These are phyloP conservation scores for Triplophysa bombifrons DNA, from an alignment of 2,797 vertebrate species.

Conservation along the genomic window DNA sequence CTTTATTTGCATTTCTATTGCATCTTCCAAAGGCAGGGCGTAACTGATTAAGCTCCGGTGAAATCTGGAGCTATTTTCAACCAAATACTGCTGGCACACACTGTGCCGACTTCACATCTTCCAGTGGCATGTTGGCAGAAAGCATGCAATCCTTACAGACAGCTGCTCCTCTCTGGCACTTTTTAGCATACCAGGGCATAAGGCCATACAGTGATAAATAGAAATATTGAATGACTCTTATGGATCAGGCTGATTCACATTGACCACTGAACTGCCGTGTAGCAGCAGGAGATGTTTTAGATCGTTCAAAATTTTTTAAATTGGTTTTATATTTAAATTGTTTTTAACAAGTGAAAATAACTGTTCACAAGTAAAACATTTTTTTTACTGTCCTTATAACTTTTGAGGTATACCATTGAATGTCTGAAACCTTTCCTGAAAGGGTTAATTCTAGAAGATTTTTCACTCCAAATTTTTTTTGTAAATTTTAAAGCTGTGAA, in stretches of 20 bases:
- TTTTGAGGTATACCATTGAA: background rate
- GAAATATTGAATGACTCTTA: conserved; percentile 83
- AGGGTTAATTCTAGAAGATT: background rate
- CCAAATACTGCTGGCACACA: conserved; percentile 82
- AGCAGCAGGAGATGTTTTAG: conserved; percentile 20
- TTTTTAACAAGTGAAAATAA: background rate
- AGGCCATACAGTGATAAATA: conserved; percentile 87
- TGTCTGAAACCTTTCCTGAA: background rate
- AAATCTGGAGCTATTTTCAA: conserved; percentile 80
- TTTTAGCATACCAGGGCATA: conserved; percentile 87
- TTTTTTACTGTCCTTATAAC: background rate
- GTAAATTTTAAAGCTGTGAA: too few relatives aligned
- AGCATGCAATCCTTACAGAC: conserved; percentile 81
- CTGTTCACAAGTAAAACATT: background rate
- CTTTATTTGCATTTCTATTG: background rate
- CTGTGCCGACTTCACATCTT: conserved; percentile 83
- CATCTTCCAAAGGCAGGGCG: conserved; percentile 10
- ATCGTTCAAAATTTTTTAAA: background rate
- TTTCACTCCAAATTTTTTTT: too few relatives aligned
- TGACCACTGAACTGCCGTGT: conserved; percentile 53
- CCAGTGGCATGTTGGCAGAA: conserved; percentile 83
- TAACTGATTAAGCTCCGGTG: conserved; percentile 46
- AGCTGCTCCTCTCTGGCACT: conserved; percentile 89
- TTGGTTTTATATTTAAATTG: background rate
- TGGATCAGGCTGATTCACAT: conserved; percentile 57